Evolutionary conservation across 2,797 vertebrate species (phyloP), one percentile per base, ranked within the genome.

Genomic region (Clarias laeviceps): DNA sequence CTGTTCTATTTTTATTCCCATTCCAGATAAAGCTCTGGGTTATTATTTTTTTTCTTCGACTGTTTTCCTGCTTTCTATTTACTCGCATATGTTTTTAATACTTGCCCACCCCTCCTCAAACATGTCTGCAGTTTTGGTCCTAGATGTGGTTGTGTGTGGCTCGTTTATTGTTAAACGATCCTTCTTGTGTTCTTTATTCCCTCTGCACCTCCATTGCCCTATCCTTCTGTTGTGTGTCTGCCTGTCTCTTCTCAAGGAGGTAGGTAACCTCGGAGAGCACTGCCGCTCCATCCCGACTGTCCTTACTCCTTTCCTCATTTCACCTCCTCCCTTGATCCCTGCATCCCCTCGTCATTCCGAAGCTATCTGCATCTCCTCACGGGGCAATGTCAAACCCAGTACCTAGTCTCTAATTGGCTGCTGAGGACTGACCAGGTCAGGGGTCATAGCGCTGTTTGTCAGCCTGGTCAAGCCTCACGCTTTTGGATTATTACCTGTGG

Each of bases 171-270:
- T 95, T 96, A 95, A 95, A 95, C 94, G 94, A 96, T 94, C 94
- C 96, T 96, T 96, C 94, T 95, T 96, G 94, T 96, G 24, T 95
- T 96, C 91, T 95, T 95, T 96, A 94, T 95, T 95, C 94, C 94
- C 94, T 95, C 93, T 95, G 95, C 94, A 94, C 94, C 94, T 92
- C 95, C 95, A 82, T 40, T 15, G 6, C 82, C 62, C 20, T 73
- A 76, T 86, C 45, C 95, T 96, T 96, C 94, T 96, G 94, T 96
- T 96, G 94, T 96, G 94, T 96, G 96, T 94, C 90, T 95, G 95
- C 95, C 96, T 96, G 95, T 96, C 93, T 95, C 95, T 96, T 93
- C 96, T 96, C 95, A 94, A 96, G 96, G 96, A 96, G 96, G 95
- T 96, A 95, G 84, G 95, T 96, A 96, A 94, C 83, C 92, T 85